Evolutionary conservation across 2,888 invertebrate species (phyloP).

Genomic region (Polyploca ridens): DNA sequence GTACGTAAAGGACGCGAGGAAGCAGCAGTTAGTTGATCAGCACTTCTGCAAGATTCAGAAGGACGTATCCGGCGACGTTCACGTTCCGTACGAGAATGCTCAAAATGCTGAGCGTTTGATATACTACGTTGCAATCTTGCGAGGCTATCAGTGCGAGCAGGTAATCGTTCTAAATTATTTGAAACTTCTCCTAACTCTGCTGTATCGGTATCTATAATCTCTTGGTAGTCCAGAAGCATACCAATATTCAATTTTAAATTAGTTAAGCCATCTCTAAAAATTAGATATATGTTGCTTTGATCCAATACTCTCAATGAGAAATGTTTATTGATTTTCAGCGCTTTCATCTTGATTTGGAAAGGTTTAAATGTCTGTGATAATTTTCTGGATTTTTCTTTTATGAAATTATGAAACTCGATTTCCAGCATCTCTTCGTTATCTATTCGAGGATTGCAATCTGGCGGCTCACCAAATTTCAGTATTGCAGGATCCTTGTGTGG

Average conservation of each 20-base stretch:
- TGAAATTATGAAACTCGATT: slow-evolving; percentile 75
- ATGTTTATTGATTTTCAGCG: slow-evolving; percentile 74
- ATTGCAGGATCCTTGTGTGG: slow-evolving; percentile 69
- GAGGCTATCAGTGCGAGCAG: slow-evolving; percentile 67
- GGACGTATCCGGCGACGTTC: slow-evolving; percentile 51
- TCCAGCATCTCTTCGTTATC: slow-evolving; percentile 76
- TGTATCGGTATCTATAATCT: slow-evolving; percentile 73
- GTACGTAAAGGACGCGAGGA: slow-evolving; percentile 53
- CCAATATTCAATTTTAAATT: slow-evolving; percentile 73
- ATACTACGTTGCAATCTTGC: slow-evolving; percentile 64
- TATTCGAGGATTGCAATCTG: slow-evolving; percentile 39
- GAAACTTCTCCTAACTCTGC: slow-evolving; percentile 64
- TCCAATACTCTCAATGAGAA: slow-evolving; percentile 73
- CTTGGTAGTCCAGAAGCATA: slow-evolving; percentile 81
- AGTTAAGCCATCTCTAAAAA: slow-evolving; percentile 68
- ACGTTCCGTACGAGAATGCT: slow-evolving; percentile 52
- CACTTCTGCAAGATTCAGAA: slow-evolving; percentile 47
- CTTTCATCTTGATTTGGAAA: slow-evolving; percentile 78
- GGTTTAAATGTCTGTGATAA: slow-evolving; percentile 69
- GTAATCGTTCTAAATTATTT: slow-evolving; percentile 51
- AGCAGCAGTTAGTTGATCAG: slow-evolving; percentile 53
- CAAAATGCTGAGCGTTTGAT: slow-evolving; percentile 59
- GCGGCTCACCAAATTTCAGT: slow-evolving; percentile 51
- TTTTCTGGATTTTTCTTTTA: slow-evolving; percentile 74
- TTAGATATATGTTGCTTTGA: slow-evolving; percentile 70